phyloP scores from a whole-genome alignment of 2,888 invertebrate genomes.

The Pheosia tremula region DNA sequence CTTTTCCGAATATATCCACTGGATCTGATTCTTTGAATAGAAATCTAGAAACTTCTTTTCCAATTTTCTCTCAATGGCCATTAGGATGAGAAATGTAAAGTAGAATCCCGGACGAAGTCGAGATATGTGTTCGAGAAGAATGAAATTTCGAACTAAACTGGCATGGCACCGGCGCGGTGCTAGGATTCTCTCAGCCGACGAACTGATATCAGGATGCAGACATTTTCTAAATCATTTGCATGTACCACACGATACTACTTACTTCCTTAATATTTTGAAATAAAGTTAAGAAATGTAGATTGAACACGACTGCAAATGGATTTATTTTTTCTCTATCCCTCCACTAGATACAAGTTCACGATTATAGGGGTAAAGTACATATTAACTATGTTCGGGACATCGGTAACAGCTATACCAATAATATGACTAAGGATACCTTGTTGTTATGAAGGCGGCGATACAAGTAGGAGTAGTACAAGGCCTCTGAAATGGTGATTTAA shows the following conservation, averaged over 20 bases:
- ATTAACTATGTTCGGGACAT: slow-evolving; percentile 21
- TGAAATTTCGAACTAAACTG: slow-evolving; percentile 78
- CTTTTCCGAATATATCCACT: slow-evolving; percentile 58
- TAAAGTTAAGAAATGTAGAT: background rate
- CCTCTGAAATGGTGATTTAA: slow-evolving; percentile 66
- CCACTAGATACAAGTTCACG: background rate
- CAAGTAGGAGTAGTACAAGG: slow-evolving; percentile 62
- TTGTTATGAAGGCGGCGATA: slow-evolving; percentile 43
- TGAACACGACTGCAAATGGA: background rate
- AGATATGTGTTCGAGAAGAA: slow-evolving; percentile 81
- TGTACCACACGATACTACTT: slow-evolving; percentile 40
- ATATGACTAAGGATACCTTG: slow-evolving; percentile 45
- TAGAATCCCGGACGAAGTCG: slow-evolving; percentile 79
- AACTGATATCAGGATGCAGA: slow-evolving; percentile 56
- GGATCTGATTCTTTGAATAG: slow-evolving; percentile 58
- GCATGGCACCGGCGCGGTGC: slow-evolving; percentile 55
- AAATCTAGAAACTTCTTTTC: slow-evolving; percentile 79
- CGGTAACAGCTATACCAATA: slow-evolving; percentile 42
- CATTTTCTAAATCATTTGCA: slow-evolving; percentile 54
- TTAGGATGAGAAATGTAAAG: slow-evolving; percentile 84
- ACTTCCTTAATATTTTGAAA: slow-evolving; percentile 22
- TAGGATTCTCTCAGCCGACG: slow-evolving; percentile 39
- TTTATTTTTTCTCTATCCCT: background rate
- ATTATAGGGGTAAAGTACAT: slow-evolving; percentile 3
- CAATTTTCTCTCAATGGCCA: slow-evolving; percentile 84